Percentiles rank a stretch among this genome's conserved stretches.
Conservation (phyloP, 37 sponge, comb jelly and placozoan species). For the Halichondria panicea region DNA sequence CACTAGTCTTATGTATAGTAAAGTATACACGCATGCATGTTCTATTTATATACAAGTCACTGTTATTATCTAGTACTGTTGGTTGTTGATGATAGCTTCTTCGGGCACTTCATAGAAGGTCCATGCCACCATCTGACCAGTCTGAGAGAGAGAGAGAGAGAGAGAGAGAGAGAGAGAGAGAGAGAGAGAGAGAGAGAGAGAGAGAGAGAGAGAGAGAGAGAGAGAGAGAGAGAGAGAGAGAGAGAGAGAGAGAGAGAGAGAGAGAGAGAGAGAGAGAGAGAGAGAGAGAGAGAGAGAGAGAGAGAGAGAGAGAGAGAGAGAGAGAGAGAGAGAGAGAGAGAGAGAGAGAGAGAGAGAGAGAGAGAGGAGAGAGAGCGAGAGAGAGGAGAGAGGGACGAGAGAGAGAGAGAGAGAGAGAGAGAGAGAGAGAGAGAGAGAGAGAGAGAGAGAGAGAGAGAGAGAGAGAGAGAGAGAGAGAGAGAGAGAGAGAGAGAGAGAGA, state of each 20-base stretch:
- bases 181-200: background rate
- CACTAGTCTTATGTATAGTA: too few relatives aligned
- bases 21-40: too few relatives aligned
- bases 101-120: too few relatives aligned
- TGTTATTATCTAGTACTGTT: too few relatives aligned
- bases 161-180: conserved; percentile 1
- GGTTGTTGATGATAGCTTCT: too few relatives aligned
- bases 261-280: background rate
- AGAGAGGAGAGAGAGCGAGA: background rate
- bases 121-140: too few relatives aligned
- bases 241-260: background rate
- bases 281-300: too few relatives aligned
- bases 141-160: conserved; percentile 7
- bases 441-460: background rate
- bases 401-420: background rate
- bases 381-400: background rate
- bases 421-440: background rate
- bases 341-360: background rate
- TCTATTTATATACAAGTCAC: too few relatives aligned
- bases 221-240: background rate
- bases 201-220: background rate
- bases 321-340: background rate
- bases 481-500: background rate
- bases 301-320: background rate
- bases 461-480: background rate